phyloP scores from a whole-genome alignment of 2,888 invertebrate genomes.

The Brachypalpus laphriformis region DNA sequence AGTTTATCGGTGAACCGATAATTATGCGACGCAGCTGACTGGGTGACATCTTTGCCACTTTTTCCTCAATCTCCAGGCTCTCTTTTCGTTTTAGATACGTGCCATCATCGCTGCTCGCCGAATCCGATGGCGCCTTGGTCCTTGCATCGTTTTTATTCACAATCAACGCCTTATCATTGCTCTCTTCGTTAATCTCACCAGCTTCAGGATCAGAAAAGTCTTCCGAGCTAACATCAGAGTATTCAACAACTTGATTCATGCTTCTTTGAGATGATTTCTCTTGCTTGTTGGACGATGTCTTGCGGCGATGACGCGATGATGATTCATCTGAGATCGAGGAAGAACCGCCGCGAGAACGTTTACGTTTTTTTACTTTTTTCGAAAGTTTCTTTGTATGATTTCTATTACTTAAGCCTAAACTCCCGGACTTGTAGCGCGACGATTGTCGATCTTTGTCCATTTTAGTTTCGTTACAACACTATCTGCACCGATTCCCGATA shows the following conservation, averaged over 20 bases:
- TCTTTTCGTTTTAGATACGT: conserved; percentile 78
- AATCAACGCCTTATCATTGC: conserved; percentile 80
- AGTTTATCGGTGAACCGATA: conserved; percentile 78
- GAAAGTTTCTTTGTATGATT: conserved; percentile 73
- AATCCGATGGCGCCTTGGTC: conserved; percentile 48
- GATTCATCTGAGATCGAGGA: conserved; percentile 55
- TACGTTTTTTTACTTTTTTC: conserved; percentile 73
- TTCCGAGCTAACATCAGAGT: conserved; percentile 96
- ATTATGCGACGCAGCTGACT: conserved; percentile 78
- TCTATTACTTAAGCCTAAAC: conserved; percentile 48
- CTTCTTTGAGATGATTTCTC: conserved; percentile 34
- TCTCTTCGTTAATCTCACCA: conserved; percentile 93
- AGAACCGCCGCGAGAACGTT: conserved; percentile 65
- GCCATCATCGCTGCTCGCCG: conserved; percentile 76
- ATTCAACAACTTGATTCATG: conserved; percentile 84
- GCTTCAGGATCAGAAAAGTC: conserved; percentile 95
- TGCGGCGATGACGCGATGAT: conserved; percentile 23
- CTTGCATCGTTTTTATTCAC: conserved; percentile 18
- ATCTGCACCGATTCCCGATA: background rate
- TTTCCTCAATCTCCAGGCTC: conserved; percentile 76
- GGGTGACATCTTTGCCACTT: conserved; percentile 78
- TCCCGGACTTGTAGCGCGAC: conserved; percentile 58
- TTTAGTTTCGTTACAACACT: background rate
- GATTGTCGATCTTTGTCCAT: conserved; percentile 69
- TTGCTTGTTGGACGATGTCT: conserved; percentile 44